These are phyloP conservation scores for Dipodomys merriami DNA, from an alignment of 2,113 vertebrate genomes.

Conservation along the genomic window DNA sequence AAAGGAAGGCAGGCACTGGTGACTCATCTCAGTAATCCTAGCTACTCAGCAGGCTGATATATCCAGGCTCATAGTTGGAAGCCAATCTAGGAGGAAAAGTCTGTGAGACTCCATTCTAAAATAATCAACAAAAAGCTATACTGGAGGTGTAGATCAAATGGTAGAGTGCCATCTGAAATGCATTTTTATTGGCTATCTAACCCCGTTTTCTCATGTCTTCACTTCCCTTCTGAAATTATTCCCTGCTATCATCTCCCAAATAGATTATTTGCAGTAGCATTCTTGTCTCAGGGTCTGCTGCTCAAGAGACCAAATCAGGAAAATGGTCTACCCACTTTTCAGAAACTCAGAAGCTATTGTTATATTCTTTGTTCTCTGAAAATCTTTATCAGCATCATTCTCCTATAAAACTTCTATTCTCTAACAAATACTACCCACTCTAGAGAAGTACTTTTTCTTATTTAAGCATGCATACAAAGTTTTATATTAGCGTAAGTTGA, in stretches of 20 bases:
- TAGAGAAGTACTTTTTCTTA: not conserved
- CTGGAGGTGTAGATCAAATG: too few relatives aligned
- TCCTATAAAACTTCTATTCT: constrained; percentile 12
- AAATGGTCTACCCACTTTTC: not conserved
- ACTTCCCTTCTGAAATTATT: not conserved
- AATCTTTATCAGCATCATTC: not conserved
- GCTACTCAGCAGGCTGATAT: too few relatives aligned
- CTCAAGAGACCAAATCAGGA: not conserved
- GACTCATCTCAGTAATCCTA: too few relatives aligned
- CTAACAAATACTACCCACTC: constrained; percentile 7
- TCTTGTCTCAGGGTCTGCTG: not conserved
- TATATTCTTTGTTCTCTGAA: constrained; percentile 23
- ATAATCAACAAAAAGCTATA: too few relatives aligned
- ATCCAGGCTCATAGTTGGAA: too few relatives aligned
- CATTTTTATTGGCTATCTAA: not conserved
- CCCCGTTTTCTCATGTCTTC: not conserved
- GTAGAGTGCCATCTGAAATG: too few relatives aligned
- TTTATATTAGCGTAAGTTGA: too few relatives aligned
- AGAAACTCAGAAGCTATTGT: constrained; percentile 34
- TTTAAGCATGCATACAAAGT: not conserved
- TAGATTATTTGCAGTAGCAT: not conserved
- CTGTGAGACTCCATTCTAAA: too few relatives aligned
- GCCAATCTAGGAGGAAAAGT: too few relatives aligned
- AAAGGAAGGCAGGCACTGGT: too few relatives aligned
- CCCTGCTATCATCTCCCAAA: not conserved